Percentiles rank a stretch among this genome's conserved stretches.
phyloP scores from a whole-genome alignment of 2,113 vertebrate species.

The Elachura formosa region DNA sequence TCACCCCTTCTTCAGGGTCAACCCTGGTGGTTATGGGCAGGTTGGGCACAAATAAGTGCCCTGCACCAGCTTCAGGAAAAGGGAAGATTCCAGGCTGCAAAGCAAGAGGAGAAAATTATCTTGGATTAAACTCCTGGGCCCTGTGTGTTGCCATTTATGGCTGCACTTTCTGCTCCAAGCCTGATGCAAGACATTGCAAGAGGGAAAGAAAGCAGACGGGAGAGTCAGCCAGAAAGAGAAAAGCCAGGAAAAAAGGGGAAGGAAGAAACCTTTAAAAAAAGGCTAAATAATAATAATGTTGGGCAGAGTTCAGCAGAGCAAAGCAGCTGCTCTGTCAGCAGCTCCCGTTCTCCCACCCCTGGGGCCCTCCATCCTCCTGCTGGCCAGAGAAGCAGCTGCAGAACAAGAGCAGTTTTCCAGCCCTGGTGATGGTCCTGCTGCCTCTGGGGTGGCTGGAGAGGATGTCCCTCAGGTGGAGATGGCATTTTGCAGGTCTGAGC shows the following conservation, averaged over 20 bases:
- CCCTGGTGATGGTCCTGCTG: neutral
- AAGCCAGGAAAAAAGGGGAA: neutral
- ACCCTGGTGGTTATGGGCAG: neutral
- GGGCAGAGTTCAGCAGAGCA: neutral
- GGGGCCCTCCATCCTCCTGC: neutral
- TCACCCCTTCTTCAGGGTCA: neutral
- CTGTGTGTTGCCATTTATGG: slow-evolving; percentile 66
- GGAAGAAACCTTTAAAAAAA: neutral
- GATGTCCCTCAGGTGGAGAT: neutral
- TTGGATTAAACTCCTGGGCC: neutral
- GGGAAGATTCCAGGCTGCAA: neutral
- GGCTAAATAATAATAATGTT: neutral
- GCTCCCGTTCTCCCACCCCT: neutral
- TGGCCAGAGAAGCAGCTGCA: neutral
- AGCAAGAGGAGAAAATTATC: neutral
- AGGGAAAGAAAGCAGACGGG: slow-evolving; percentile 14
- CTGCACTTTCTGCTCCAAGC: slow-evolving; percentile 57
- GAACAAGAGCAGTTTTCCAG: neutral
- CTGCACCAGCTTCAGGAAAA: neutral
- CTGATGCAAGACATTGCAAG: slow-evolving; percentile 68
- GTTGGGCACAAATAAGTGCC: neutral
- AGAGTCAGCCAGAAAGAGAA: neutral
- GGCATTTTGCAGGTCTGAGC: neutral
- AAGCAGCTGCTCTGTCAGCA: neutral
- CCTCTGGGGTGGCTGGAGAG: neutral